Evolutionary conservation across 1,140 invertebrate species (phyloP).

Genomic region (Ips typographus): DNA sequence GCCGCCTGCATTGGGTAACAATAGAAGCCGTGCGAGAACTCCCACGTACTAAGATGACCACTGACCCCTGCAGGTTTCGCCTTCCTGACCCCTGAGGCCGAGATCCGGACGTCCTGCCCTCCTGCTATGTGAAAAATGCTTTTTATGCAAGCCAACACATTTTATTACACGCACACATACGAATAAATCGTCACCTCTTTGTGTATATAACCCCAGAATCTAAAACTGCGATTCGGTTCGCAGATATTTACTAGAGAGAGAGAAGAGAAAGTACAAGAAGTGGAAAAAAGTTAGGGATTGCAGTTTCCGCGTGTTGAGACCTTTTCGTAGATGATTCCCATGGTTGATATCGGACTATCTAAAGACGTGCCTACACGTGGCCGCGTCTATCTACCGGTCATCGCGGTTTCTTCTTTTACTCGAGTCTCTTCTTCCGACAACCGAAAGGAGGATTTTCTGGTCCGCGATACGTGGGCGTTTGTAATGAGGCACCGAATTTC

Average conservation of each 20-base stretch:
- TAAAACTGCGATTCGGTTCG: conserved; percentile 1
- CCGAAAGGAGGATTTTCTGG: conserved; percentile 19
- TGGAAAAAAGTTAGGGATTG: conserved; percentile 13
- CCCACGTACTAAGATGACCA: conserved; percentile 41
- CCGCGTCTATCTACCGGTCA: conserved; percentile 37
- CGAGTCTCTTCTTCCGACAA: conserved; percentile 33
- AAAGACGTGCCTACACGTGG: conserved; percentile 39
- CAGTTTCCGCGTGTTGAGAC: conserved; percentile 30
- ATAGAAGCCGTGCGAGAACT: conserved; percentile 41
- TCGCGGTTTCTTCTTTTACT: conserved; percentile 28
- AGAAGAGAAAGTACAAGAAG: conserved; percentile 15
- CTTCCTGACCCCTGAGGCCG: conserved; percentile 36
- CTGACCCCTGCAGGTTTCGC: conserved; percentile 37
- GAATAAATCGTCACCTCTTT: conserved; percentile 1
- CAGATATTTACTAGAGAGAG: conserved; percentile 6
- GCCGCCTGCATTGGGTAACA: conserved; percentile 29
- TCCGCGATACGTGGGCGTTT: conserved; percentile 32
- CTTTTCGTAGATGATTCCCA: conserved; percentile 35
- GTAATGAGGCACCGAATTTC: conserved; percentile 40
- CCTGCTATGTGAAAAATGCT: conserved; percentile 24
- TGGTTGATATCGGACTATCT: conserved; percentile 37
- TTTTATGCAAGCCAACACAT: not conserved
- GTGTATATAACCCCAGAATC: not conserved
- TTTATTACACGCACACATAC: not conserved
- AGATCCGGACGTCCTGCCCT: conserved; percentile 38